Percentiles rank a stretch among this genome's conserved stretches.
These are phyloP conservation scores for Corythornis vintsioides DNA, from an alignment of 2,113 vertebrate genomes.

Conservation along the genomic window DNA sequence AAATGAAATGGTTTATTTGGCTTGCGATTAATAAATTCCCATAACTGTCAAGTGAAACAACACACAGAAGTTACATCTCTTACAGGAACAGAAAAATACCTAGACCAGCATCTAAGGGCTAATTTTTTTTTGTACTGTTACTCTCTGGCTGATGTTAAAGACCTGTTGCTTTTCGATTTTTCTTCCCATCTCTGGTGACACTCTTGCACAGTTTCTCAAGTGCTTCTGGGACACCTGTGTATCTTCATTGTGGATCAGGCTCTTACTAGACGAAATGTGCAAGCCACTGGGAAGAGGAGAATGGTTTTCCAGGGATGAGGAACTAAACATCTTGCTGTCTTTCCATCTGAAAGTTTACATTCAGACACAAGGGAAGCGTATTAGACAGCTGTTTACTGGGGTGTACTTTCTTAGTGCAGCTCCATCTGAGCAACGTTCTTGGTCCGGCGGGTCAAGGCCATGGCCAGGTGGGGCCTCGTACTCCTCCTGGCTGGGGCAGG, in stretches of 20 bases:
- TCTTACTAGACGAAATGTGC: neutral
- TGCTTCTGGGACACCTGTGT: neutral
- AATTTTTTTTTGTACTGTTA: neutral
- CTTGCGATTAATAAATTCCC: slow-evolving; percentile 75
- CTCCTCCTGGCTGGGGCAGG: neutral
- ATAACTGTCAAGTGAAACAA: slow-evolving; percentile 57
- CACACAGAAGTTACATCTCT: slow-evolving; percentile 35
- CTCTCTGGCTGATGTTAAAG: neutral
- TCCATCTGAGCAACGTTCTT: too few species aligned
- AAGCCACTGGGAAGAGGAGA: neutral
- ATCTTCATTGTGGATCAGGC: fast-evolving
- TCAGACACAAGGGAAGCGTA: too few species aligned
- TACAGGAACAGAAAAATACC: slow-evolving; percentile 61
- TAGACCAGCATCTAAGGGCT: neutral
- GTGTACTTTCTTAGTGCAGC: fast-evolving
- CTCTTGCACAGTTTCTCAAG: neutral
- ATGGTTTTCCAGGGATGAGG: fast-evolving
- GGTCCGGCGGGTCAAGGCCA: too few species aligned
- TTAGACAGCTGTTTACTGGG: neutral
- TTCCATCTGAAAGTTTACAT: fast-evolving
- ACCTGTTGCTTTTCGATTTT: neutral
- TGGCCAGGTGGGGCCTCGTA: too few species aligned
- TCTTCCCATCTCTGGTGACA: neutral
- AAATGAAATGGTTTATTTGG: slow-evolving; percentile 74
- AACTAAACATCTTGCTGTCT: fast-evolving